Percentiles rank a stretch among this genome's conserved stretches.
Conservation (phyloP, 2,888 invertebrate species). For the Drosophila putrida region DNA sequence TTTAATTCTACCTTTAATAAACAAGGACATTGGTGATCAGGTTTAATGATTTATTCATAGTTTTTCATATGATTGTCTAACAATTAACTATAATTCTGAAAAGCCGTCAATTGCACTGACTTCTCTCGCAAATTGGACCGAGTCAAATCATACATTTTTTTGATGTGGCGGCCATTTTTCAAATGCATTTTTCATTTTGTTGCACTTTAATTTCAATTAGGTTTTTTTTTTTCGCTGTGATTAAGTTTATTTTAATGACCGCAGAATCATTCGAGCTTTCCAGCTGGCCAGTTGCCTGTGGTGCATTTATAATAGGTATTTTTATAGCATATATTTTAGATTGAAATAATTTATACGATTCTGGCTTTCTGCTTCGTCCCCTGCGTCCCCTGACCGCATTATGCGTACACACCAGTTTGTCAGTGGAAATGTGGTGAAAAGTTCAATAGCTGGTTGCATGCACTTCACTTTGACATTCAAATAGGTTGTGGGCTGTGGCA, state of each 20-base stretch:
- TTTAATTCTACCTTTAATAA: too few relatives aligned
- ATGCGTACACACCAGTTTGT: background rate
- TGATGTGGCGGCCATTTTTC: conserved; percentile 58
- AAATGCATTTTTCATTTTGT: conserved; percentile 38
- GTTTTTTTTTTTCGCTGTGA: conserved; percentile 37
- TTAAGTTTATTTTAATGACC: conserved; percentile 47
- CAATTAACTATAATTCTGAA: background rate
- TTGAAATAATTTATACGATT: conserved; percentile 35
- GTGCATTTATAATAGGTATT: conserved; percentile 40
- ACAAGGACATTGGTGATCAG: too few relatives aligned
- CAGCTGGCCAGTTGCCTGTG: conserved; percentile 6
- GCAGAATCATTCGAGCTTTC: conserved; percentile 30
- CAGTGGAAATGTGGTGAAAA: conserved; percentile 12
- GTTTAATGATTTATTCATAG: too few relatives aligned
- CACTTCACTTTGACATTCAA: conserved; percentile 72
- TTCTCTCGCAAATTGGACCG: conserved; percentile 9
- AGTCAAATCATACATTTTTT: conserved; percentile 33
- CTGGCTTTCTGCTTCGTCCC: conserved; percentile 1
- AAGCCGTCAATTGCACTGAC: background rate
- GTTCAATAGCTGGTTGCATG: conserved; percentile 33
- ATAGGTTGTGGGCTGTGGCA: conserved; percentile 29
- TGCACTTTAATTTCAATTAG: conserved; percentile 21
- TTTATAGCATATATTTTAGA: conserved; percentile 32
- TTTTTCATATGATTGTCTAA: too few relatives aligned
- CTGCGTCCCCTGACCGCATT: background rate